These are phyloP conservation scores for Calonectris borealis DNA, from an alignment of 2,113 vertebrate species.

Conservation along the genomic window DNA sequence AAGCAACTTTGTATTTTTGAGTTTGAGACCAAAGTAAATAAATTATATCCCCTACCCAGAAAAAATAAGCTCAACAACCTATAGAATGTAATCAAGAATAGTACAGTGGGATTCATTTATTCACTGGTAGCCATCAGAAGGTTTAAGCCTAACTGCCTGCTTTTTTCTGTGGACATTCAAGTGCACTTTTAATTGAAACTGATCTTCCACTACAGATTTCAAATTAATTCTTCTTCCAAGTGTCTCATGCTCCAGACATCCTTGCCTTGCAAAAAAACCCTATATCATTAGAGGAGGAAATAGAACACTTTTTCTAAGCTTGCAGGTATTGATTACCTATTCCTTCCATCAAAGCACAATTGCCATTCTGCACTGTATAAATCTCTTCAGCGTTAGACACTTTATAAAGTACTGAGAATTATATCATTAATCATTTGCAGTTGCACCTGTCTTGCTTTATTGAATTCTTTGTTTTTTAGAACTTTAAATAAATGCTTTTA, in stretches of 20 bases:
- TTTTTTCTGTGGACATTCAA: slow-evolving; percentile 68
- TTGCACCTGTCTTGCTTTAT: slow-evolving; percentile 62
- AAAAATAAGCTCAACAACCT: slow-evolving; percentile 6
- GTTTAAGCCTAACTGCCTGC: slow-evolving; percentile 46
- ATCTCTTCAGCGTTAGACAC: slow-evolving; percentile 66
- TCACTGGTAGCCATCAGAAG: slow-evolving; percentile 47
- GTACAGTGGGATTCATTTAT: slow-evolving; percentile 12
- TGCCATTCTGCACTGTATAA: slow-evolving; percentile 71
- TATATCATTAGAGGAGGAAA: slow-evolving; percentile 81
- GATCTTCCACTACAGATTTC: slow-evolving; percentile 84
- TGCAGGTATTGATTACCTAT: slow-evolving; percentile 77
- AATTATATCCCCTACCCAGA: background rate
- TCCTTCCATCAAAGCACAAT: slow-evolving; percentile 66
- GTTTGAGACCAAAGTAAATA: background rate
- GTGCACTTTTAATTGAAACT: slow-evolving; percentile 88
- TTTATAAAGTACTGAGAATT: slow-evolving; percentile 74
- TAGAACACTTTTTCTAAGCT: slow-evolving; percentile 76
- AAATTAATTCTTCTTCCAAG: slow-evolving; percentile 88
- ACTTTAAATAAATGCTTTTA: slow-evolving; percentile 75
- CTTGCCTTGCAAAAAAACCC: slow-evolving; percentile 75
- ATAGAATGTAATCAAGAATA: slow-evolving; percentile 40
- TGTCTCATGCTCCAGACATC: slow-evolving; percentile 79
- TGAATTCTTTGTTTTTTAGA: slow-evolving; percentile 72
- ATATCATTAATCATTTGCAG: slow-evolving; percentile 74
- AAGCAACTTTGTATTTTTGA: background rate